A percentile compares a stretch with the other conserved stretches of the same genome.
Conservation (phyloP, 2,113 vertebrate species). For the Indicator maculatus region DNA sequence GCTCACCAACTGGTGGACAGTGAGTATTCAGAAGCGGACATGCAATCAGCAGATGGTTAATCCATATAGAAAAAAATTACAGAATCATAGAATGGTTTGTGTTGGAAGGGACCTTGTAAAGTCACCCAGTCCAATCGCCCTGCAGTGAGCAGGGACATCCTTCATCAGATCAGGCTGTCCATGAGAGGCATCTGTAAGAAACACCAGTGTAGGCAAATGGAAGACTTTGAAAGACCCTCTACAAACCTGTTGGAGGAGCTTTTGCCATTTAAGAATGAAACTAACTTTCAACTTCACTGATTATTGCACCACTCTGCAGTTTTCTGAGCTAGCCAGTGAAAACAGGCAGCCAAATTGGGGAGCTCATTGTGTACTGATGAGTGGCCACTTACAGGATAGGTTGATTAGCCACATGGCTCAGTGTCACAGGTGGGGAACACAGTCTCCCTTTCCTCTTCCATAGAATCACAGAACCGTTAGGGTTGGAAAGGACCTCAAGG, state of each 20-base stretch:
- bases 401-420: background rate
- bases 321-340: background rate
- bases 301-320: background rate
- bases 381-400: background rate
- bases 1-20: rapidly evolving
- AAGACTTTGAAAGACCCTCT: too few species aligned
- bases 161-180: too few species aligned
- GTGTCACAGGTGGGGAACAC: background rate
- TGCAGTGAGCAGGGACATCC: too few species aligned
- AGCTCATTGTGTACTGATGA: background rate
- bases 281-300: background rate
- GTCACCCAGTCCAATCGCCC: too few species aligned
- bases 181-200: too few species aligned
- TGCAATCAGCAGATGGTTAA: background rate
- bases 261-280: too few species aligned
- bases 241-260: too few species aligned
- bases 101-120: too few species aligned
- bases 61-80: background rate
- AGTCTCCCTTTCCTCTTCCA: background rate
- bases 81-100: too few species aligned
- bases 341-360: background rate
- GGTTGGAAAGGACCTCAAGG: too few species aligned
- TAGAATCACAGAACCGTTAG: too few species aligned
- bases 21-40: background rate
- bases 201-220: too few species aligned